Percentiles rank a stretch among this genome's conserved stretches.
Evolutionary conservation across 2,888 invertebrate genomes (phyloP).

Genomic region (Drosophila cyrtoloma): DNA sequence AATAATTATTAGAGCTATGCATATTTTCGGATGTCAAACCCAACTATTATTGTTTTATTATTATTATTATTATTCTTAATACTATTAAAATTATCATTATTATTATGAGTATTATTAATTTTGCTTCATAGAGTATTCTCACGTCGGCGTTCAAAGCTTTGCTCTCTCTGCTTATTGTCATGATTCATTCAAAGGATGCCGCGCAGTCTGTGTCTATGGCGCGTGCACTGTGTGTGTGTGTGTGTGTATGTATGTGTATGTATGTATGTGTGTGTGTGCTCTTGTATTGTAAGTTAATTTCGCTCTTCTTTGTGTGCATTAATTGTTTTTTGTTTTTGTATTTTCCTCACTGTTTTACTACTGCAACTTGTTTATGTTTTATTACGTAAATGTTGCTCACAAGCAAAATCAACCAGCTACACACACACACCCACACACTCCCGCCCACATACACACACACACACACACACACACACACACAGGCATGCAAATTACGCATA

Average conservation of each 20-base stretch:
- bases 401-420: neutral
- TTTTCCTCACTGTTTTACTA: slow-evolving; percentile 15
- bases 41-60: neutral
- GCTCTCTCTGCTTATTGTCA: slow-evolving; percentile 7
- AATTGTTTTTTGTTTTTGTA: neutral
- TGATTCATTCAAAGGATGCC: slow-evolving; percentile 56
- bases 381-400: slow-evolving; percentile 59
- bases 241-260: neutral
- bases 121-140: slow-evolving; percentile 21
- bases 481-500: slow-evolving; percentile 1
- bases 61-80: neutral
- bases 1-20: neutral
- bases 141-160: neutral
- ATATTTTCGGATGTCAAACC: neutral
- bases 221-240: neutral
- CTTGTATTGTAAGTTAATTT: neutral
- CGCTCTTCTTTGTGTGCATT: slow-evolving; percentile 24
- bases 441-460: neutral
- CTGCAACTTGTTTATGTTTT: slow-evolving; percentile 54
- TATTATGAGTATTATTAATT: neutral
- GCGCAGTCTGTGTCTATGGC: slow-evolving; percentile 7
- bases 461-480: slow-evolving; percentile 3
- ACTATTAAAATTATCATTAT: neutral
- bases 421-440: neutral
- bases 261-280: slow-evolving; percentile 5